phyloP scores from a whole-genome alignment of 2,797 vertebrate genomes.

The Alauda arvensis region DNA sequence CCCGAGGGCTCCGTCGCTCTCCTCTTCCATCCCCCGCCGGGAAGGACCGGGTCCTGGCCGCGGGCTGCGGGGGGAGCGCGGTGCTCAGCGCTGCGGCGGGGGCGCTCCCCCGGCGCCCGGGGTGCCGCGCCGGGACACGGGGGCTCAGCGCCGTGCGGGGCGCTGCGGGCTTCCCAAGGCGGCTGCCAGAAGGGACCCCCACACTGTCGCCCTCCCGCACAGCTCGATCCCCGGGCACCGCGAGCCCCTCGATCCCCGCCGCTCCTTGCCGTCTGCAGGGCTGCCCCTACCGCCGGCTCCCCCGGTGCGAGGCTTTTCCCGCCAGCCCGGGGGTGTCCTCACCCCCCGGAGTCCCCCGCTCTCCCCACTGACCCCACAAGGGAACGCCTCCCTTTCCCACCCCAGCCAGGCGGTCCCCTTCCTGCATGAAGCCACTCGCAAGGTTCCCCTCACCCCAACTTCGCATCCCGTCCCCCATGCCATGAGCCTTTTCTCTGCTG shows the following conservation, averaged over 20 bases:
- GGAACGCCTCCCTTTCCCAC: background rate
- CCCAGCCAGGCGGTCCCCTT: background rate
- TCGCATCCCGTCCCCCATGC: background rate
- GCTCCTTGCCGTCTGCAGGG: background rate
- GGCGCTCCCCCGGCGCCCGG: background rate
- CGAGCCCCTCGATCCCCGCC: too few species aligned
- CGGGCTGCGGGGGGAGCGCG: background rate
- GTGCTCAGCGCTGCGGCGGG: background rate
- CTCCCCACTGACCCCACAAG: background rate
- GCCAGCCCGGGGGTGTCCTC: background rate
- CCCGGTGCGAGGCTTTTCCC: background rate
- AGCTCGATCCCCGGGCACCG: background rate
- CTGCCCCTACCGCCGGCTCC: background rate
- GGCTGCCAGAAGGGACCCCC: background rate
- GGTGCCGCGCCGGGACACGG: background rate
- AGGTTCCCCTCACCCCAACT: accelerated
- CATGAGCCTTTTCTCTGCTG: background rate
- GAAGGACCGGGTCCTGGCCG: background rate
- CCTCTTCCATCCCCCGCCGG: background rate
- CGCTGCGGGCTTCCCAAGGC: background rate
- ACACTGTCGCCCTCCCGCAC: background rate
- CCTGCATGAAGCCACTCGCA: background rate
- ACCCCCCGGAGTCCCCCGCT: background rate
- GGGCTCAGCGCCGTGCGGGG: background rate
- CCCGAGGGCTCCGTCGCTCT: background rate